Evolutionary conservation across 2,113 vertebrate species (phyloP).

Genomic region (Gulo gulo): DNA sequence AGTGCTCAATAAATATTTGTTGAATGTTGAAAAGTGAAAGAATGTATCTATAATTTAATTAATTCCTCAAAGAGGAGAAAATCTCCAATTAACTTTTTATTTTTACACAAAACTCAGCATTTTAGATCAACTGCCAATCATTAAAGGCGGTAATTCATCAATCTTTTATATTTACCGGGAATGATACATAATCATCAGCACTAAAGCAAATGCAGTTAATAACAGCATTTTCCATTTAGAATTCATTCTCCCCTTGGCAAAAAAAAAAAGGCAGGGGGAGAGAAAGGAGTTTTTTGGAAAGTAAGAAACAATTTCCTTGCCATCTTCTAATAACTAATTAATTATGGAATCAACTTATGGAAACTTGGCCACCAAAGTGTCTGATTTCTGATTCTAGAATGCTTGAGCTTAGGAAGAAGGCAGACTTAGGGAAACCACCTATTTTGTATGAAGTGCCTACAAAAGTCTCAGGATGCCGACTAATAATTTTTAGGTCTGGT

Average conservation of each 20-base stretch:
- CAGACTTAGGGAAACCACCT: not conserved
- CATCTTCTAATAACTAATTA: not conserved
- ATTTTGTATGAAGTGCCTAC: not conserved
- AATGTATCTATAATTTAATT: not conserved
- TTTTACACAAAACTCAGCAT: not conserved
- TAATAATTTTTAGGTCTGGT: not conserved
- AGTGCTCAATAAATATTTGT: not conserved
- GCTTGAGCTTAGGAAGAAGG: not conserved
- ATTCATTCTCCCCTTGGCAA: slow-evolving; percentile 32
- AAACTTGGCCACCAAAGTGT: not conserved
- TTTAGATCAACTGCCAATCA: not conserved
- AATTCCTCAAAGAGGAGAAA: not conserved
- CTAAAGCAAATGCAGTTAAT: slow-evolving; percentile 29
- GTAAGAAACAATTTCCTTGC: not conserved
- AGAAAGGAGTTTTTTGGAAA: not conserved
- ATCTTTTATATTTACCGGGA: slow-evolving; percentile 40
- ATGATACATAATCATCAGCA: not conserved
- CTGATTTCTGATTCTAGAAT: not conserved
- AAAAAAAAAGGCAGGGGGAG: not conserved
- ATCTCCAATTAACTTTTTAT: not conserved
- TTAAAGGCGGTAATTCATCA: not conserved
- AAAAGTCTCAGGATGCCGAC: not conserved
- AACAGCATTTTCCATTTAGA: slow-evolving; percentile 22
- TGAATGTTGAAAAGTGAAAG: not conserved
- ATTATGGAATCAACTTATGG: not conserved